Evolutionary conservation across 2,113 vertebrate genomes (phyloP), one percentile per base, ranked within the genome.

Genomic region (Dendropsophus ebraccatus): DNA sequence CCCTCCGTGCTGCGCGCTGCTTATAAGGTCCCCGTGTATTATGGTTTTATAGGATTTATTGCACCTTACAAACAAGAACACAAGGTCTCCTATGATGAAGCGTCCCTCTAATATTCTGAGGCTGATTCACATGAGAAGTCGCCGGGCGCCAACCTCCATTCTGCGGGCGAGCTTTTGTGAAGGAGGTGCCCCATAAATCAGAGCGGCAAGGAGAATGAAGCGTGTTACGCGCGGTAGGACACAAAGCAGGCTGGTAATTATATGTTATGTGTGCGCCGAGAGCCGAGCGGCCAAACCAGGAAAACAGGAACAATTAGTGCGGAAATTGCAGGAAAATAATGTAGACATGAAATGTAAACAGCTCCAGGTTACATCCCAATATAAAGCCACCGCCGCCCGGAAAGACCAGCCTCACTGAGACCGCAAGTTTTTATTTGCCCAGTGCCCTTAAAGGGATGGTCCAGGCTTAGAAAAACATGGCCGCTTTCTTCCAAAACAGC

Each of bases 311-410:
- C 62, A 80, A 80, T 80, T 80, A 80, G 77, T 14, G 0, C n/a
- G 77, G 77, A 80, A 80, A 62, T 60, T 62, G 7, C 32, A 80
- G 14, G 77, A 62, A 80, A 80, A 80, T 21, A 78, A 54, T 41
- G 25, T 14, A 45, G 35, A 45, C 35, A 4, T 37, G 23, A 41
- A 52, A 79, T 58, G 77, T 80, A 62, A 80, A 80, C 77, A 62
- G 56, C 56, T 50, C 25, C 21, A 45, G 32, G 2, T 28, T 12
- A 62, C 37, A 58, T 5, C 77, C 9, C 28, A 7, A 8, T 41
- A 11, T 6, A 19, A 28, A 62, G 28, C 10, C 23, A 25, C 30
- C 13, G 60, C 60, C 13, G 25, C 14, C 60, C 13, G 25, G 25
- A 62, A 14, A 14, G n/a, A n/a, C n/a, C n/a, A n/a, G n/a, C n/a